Base-by-base conservation (phyloP, 2,888 invertebrate species). In the Tridacna gigas region DNA sequence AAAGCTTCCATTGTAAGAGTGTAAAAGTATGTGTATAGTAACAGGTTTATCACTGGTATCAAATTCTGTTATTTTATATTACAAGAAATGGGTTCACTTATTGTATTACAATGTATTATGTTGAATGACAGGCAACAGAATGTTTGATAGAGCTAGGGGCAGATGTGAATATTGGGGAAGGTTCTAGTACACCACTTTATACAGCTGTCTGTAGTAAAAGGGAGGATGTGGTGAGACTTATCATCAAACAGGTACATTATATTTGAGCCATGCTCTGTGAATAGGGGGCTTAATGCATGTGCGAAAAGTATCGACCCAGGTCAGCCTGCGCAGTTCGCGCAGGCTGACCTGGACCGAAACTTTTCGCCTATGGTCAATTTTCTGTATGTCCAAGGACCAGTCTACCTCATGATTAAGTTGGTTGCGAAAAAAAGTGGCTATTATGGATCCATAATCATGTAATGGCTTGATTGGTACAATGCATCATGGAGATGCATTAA, bases 141-240 rank as follows among this genome's bases (percentile, higher is more conserved):
- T 93, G 93, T 85, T 81, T 94, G 73, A 83, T 93, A 65, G 92
- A 92, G 65, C 87, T 94, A 37, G 93, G 92, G 26, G 92, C 93
- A 20, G 93, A 93, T 76, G 92, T 93, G 5, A 94, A 94, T 77
- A 86, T 87, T 37, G 91, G 90, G 0, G 81, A 90, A 15, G 90
- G 89, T 11, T 65, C 84, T 12, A 82, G 86, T n/a, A 93, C 94
- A 13, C 93, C 93, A 0, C 82, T 94, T 26, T 91, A 86, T 79
- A 86, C 88, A 61, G 93, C 94, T 74, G 93, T 93, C 25, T 80
- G 80, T 9, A 89, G 89, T 15, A 78, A 89, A 26, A 84, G 92
- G 84, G 90, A 90, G 65, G 83, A 90, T 60, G 89, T 93, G 80
- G 93, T 93, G 18, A 84, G 80, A 26, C 85, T 91, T 26, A 83